phyloP scores from a whole-genome alignment of 2,888 invertebrate genomes.

The Eristalinus aeneus region DNA sequence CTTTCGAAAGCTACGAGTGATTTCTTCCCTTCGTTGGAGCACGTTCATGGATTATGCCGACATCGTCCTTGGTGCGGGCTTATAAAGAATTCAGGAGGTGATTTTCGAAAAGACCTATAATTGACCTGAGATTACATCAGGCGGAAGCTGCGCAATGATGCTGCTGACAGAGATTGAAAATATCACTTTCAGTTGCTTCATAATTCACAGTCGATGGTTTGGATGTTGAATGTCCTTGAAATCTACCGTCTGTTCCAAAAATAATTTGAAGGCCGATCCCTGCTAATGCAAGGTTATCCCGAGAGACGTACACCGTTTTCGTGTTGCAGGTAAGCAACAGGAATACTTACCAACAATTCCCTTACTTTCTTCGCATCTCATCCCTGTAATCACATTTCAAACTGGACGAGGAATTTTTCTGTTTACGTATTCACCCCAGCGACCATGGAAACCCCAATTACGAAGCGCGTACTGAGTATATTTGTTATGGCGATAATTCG shows the following conservation, averaged over 20 bases:
- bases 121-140: neutral
- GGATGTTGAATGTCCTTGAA: neutral
- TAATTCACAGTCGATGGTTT: neutral
- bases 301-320: too few relatives aligned
- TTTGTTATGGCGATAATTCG: conserved; percentile 13
- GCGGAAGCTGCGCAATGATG: neutral
- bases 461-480: neutral
- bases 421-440: neutral
- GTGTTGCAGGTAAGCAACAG: too few relatives aligned
- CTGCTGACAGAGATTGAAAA: neutral
- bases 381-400: too few relatives aligned
- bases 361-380: neutral
- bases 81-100: neutral
- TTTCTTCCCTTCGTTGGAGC: neutral
- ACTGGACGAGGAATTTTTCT: neutral
- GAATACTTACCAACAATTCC: neutral
- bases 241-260: neutral
- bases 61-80: neutral
- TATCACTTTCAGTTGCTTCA: neutral
- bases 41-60: neutral
- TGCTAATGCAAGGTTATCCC: too few relatives aligned
- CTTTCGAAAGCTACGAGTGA: neutral
- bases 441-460: neutral
- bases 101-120: neutral
- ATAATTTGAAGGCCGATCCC: too few relatives aligned